Evolutionary conservation across 2,888 invertebrate genomes (phyloP).

Genomic region (Timema podura): DNA sequence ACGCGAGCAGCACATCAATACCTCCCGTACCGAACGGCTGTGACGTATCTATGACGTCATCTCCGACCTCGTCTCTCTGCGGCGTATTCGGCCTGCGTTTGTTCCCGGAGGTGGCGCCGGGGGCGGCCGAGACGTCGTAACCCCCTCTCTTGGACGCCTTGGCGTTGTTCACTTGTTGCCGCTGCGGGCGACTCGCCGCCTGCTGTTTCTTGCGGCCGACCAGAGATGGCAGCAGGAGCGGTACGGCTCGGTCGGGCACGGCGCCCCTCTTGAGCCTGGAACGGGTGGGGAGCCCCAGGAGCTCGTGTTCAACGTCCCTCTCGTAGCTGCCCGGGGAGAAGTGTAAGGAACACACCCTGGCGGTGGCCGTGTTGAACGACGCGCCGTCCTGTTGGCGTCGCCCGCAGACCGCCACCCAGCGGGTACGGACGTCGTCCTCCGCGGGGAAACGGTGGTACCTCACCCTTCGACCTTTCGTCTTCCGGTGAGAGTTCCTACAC

Average conservation of each 20-base stretch:
- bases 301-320: constrained; percentile 53
- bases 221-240: constrained; percentile 40
- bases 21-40: constrained; percentile 33
- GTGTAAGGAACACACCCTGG: constrained; percentile 53
- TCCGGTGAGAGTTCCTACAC: constrained; percentile 55
- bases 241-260: constrained; percentile 47
- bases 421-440: constrained; percentile 49
- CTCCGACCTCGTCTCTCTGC: constrained; percentile 18
- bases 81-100: background rate
- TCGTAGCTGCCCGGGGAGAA: constrained; percentile 52
- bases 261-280: constrained; percentile 52
- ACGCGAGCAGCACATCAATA: constrained; percentile 52
- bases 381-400: constrained; percentile 49
- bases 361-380: constrained; percentile 52
- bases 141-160: background rate
- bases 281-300: constrained; percentile 51
- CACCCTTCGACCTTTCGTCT: constrained; percentile 52
- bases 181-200: constrained; percentile 23
- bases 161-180: background rate
- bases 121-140: constrained; percentile 7
- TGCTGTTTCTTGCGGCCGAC: constrained; percentile 25
- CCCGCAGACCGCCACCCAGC: constrained; percentile 54
- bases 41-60: too few species aligned
- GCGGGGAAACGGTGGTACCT: constrained; percentile 57
- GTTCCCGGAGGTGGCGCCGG: background rate